Percentiles rank a stretch among this genome's conserved stretches.
Evolutionary conservation across 2,797 vertebrate genomes (phyloP).

Genomic region (Tokudaia muenninki): DNA sequence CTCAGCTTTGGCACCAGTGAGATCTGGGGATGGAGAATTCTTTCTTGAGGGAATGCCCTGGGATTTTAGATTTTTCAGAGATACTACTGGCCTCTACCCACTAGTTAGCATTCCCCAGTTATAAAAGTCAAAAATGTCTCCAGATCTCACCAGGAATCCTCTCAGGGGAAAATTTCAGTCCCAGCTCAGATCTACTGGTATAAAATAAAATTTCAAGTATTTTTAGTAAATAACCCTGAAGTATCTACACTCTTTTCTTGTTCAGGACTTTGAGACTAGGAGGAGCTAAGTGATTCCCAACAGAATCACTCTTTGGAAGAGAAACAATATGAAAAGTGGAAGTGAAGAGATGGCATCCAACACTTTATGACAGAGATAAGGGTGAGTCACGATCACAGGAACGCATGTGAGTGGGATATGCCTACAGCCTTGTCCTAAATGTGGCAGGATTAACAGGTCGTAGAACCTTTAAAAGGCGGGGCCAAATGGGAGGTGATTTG

Average conservation of each 20-base stretch:
- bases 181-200: background rate
- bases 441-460: too few species aligned
- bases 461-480: background rate
- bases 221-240: constrained; percentile 22
- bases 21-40: background rate
- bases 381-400: background rate
- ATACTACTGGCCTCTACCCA: background rate
- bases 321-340: background rate
- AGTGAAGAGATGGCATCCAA: background rate
- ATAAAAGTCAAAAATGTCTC: background rate
- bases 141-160: background rate
- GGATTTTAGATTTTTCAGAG: background rate
- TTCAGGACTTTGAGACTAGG: background rate
- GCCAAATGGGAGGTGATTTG: background rate
- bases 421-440: background rate
- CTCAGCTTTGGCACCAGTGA: background rate
- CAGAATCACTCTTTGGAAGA: background rate
- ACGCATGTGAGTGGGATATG: background rate
- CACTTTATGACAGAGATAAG: background rate
- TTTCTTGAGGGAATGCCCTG: background rate
- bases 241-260: background rate
- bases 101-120: background rate
- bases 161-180: background rate
- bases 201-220: background rate
- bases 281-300: background rate